Conservation (phyloP, 2,113 vertebrate genomes). For the Lagopus leucura region DNA sequence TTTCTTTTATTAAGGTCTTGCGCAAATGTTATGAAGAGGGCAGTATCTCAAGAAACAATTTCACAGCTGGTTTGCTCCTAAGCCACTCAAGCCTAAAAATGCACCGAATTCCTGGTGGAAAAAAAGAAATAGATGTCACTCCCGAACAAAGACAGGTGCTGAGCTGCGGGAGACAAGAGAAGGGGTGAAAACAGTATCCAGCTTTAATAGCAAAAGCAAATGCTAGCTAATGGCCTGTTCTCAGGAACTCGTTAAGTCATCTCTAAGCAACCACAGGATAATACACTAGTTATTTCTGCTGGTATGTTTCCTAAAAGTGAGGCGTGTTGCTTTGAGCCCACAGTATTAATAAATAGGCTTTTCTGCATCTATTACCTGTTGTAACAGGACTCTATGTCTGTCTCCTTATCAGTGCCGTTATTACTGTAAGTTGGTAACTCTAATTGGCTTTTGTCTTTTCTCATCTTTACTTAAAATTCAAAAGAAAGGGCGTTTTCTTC, state of each 20-base stretch:
- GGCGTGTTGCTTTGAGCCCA: slow-evolving; percentile 77
- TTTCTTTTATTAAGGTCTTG: slow-evolving; percentile 86
- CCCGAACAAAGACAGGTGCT: slow-evolving; percentile 98
- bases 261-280: slow-evolving; percentile 89
- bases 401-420: slow-evolving; percentile 45
- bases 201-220: slow-evolving; percentile 99
- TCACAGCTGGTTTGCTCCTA: slow-evolving; percentile 99
- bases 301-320: slow-evolving; percentile 89
- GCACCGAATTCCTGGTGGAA: slow-evolving; percentile 97
- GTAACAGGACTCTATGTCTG: slow-evolving; percentile 62
- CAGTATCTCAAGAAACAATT: slow-evolving; percentile 99
- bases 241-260: slow-evolving; percentile 98
- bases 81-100: slow-evolving; percentile 99
- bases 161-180: slow-evolving; percentile 89
- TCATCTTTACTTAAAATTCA: slow-evolving; percentile 29
- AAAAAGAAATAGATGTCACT: slow-evolving; percentile 99
- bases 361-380: slow-evolving; percentile 79
- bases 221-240: slow-evolving; percentile 93
- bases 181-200: slow-evolving; percentile 90
- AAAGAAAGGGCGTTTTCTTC: slow-evolving; percentile 40
- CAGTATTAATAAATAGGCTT: slow-evolving; percentile 72
- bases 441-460: slow-evolving; percentile 37
- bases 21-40: slow-evolving; percentile 87
- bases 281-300: slow-evolving; percentile 90
- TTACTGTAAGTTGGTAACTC: slow-evolving; percentile 40